Percentiles rank a stretch among this genome's conserved stretches.
phyloP scores from a whole-genome alignment of 2,113 vertebrate genomes.

The Physeter macrocephalus region DNA sequence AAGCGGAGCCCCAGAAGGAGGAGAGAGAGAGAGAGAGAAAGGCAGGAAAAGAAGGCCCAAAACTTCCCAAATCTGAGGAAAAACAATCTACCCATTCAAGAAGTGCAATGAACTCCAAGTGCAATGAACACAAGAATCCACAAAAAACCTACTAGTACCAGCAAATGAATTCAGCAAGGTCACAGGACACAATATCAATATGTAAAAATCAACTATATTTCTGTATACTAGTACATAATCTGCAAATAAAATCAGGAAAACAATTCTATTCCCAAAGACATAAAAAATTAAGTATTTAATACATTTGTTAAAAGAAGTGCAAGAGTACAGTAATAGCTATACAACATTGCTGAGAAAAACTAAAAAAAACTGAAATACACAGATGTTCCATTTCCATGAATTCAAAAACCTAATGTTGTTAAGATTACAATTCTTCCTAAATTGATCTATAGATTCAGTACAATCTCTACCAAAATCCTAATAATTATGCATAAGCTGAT shows the following conservation, averaged over 20 bases:
- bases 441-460: neutral
- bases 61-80: neutral
- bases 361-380: neutral
- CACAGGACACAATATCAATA: neutral
- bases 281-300: neutral
- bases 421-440: neutral
- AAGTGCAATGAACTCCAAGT: neutral
- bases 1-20: neutral
- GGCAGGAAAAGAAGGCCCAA: neutral
- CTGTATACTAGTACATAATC: neutral
- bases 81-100: neutral
- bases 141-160: neutral
- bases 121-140: neutral
- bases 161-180: slow-evolving; percentile 2
- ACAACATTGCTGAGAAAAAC: neutral
- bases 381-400: neutral
- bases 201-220: neutral
- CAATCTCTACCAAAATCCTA: neutral
- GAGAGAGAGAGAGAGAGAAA: neutral
- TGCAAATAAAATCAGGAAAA: slow-evolving; percentile 3
- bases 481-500: neutral
- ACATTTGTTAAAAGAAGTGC: neutral
- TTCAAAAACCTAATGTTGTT: neutral
- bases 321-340: neutral
- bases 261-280: neutral